Base-by-base conservation (phyloP, 2,888 invertebrate species). In the Latheticus oryzae region DNA sequence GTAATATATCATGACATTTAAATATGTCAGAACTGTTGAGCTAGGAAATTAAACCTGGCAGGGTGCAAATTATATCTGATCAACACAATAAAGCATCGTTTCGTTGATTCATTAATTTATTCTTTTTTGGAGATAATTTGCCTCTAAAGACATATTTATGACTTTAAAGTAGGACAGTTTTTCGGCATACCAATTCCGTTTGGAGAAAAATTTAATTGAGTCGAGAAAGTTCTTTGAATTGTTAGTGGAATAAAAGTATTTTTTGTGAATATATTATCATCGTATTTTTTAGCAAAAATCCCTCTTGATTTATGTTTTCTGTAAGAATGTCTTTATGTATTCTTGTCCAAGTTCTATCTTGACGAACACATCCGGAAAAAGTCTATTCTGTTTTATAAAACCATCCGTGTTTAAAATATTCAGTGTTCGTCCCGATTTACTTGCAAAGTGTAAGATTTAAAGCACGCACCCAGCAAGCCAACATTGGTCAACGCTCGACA, bases 391-490 rank as follows among this genome's bases (percentile, higher is more conserved):
- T 3, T 23, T 32, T 33, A 47, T 38, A 52, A 38, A 42, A 33
- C 42, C 5, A 24, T 40, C 11, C 9, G 33, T 23, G 24, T 30
- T 3, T 70, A 71, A 72, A 71, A 71, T 71, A 73, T 73, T 72
- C 72, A 68, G 68, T 66, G 68, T 69, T 69, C 66, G 69, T 71
- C 70, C 65, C 67, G 71, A 67, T 75, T 74, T 73, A 72, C 72
- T 72, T 70, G 68, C 68, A 62, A 63, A 60, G 48, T 58, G 54
- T 68, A 73, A 73, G 74, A 75, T 76, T 76, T 76, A 74, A 75
- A 73, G 66, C 71, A 70, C 68, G 70, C 71, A 70, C 68, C 61
- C 24, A 24, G 24, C 24, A 24, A 9, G n/a, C 9, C 68, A 72
- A 73, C 70, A 72, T 73, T 74, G 73, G 73, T 71, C 62, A 63